Conservation (phyloP, 2,113 vertebrate species). For the Neoarius graeffei region DNA sequence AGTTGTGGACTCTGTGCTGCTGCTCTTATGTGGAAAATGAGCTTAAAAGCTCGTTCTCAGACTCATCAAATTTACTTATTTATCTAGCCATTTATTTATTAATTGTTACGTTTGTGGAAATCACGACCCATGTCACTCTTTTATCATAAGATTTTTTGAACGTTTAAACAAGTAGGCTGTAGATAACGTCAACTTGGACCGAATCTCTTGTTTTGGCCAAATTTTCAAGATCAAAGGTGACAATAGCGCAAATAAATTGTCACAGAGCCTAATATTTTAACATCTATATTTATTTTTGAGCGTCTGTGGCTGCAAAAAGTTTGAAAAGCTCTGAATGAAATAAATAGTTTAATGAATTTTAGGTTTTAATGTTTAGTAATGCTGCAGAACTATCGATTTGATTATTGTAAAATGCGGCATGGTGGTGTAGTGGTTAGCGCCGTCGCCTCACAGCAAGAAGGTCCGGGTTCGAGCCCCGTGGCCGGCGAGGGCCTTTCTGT, state of each 20-base stretch:
- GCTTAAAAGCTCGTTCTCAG: neutral
- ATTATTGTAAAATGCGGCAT: no score
- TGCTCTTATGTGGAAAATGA: neutral
- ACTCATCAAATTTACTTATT: neutral
- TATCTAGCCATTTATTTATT: neutral
- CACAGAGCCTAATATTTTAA: neutral
- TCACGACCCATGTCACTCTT: neutral
- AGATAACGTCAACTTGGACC: no score
- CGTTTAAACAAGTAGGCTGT: no score
- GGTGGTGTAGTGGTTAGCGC: no score
- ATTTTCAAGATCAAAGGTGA: no score
- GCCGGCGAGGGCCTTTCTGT: no score
- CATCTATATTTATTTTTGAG: neutral
- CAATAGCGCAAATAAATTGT: no score
- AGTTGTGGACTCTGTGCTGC: neutral
- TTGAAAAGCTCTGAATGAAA: neutral
- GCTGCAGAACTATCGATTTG: no score
- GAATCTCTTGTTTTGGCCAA: no score
- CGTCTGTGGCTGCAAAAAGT: neutral
- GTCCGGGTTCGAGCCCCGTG: no score
- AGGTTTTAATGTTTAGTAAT: neutral
- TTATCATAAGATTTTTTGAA: no score
- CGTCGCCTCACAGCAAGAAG: no score
- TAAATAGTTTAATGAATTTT: neutral
- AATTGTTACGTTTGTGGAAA: neutral